Percentiles rank a stretch among this genome's conserved stretches.
These are phyloP conservation scores for Ligdia adustata DNA, from an alignment of 2,888 invertebrate species.

Conservation along the genomic window DNA sequence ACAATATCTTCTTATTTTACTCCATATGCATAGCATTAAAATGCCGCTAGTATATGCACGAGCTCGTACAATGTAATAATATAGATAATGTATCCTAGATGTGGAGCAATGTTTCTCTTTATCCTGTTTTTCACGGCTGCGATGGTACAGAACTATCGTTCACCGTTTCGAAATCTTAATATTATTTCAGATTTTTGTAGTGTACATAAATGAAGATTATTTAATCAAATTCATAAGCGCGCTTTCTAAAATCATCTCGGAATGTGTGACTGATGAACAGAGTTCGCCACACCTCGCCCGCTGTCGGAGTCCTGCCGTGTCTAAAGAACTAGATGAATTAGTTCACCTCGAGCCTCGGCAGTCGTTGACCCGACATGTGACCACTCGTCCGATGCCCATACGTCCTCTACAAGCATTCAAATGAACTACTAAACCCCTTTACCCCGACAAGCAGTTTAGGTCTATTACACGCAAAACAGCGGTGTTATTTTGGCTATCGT, in stretches of 20 bases:
- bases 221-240: not conserved
- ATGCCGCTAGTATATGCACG: not conserved
- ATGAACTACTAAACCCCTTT: constrained; percentile 32
- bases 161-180: too few relatives aligned
- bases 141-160: too few relatives aligned
- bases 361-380: constrained; percentile 68
- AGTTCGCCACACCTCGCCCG: constrained; percentile 25
- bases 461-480: constrained; percentile 3
- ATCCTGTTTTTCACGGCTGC: too few relatives aligned
- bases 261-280: constrained; percentile 37
- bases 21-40: not conserved
- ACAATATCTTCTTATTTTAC: not conserved
- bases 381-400: constrained; percentile 46
- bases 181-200: not conserved
- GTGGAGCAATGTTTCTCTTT: too few relatives aligned
- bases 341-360: constrained; percentile 58
- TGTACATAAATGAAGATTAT: not conserved
- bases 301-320: constrained; percentile 45
- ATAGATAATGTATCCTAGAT: too few relatives aligned
- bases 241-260: constrained; percentile 12
- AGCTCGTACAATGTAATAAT: too few relatives aligned
- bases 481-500: constrained; percentile 6
- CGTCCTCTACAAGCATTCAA: constrained; percentile 27
- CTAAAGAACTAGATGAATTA: constrained; percentile 65
- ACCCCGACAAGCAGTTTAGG: constrained; percentile 14